A percentile compares a stretch with the other conserved stretches of the same genome.
Evolutionary conservation across 2,888 invertebrate genomes (phyloP).

Genomic region (Zygogramma bicolorata): DNA sequence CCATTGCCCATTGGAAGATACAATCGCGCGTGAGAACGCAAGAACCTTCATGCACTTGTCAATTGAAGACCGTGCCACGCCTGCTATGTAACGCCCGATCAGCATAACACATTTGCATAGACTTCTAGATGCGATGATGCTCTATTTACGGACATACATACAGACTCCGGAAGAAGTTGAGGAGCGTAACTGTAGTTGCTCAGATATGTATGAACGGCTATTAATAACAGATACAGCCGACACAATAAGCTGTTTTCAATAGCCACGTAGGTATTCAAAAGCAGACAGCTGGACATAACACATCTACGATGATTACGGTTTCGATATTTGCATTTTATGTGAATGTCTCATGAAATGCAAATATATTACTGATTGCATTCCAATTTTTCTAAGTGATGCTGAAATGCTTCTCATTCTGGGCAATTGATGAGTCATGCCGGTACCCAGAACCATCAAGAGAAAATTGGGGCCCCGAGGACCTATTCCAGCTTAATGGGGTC

Average conservation of each 20-base stretch:
- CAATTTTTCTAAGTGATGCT: too few species aligned
- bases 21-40: conserved; percentile 47
- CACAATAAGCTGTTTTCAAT: conserved; percentile 19
- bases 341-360: too few species aligned
- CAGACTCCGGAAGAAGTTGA: conserved; percentile 1
- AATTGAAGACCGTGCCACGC: conserved; percentile 46
- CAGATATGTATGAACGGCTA: conserved; percentile 34
- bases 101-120: conserved; percentile 25
- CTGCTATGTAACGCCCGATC: conserved; percentile 34
- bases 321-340: too few species aligned
- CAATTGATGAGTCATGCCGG: too few species aligned
- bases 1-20: not conserved
- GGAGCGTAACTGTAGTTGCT: conserved; percentile 26
- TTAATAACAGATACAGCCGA: conserved; percentile 25
- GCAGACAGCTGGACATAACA: not conserved
- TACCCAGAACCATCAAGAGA: too few species aligned
- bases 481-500: too few species aligned
- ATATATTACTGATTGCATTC: too few species aligned
- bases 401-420: too few species aligned
- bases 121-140: conserved; percentile 14
- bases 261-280: not conserved
- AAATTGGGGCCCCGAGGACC: too few species aligned
- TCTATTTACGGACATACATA: conserved; percentile 23
- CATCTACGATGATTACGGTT: not conserved
- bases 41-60: conserved; percentile 49